Evolutionary conservation across 2,797 vertebrate species (phyloP).

Genomic region (Nothura maculosa): DNA sequence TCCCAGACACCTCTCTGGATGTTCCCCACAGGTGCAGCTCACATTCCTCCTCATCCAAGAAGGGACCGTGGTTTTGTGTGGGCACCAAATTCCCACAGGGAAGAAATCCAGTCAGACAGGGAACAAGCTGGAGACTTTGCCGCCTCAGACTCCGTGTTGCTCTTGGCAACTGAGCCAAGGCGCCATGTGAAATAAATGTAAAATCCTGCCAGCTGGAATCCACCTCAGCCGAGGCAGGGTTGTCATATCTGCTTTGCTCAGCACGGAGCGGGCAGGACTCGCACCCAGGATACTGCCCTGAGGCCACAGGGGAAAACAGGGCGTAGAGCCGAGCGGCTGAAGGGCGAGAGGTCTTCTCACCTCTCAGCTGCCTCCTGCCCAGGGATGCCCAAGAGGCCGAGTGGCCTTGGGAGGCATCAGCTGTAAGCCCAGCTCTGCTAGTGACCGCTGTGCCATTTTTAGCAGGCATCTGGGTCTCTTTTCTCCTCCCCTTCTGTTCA

Average conservation of each 20-base stretch:
- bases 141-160: neutral
- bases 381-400: accelerated
- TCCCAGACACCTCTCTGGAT: neutral
- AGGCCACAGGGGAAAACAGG: neutral
- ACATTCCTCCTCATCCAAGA: neutral
- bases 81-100: neutral
- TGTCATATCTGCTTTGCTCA: neutral
- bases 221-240: neutral
- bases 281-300: neutral
- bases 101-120: neutral
- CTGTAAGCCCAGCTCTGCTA: neutral
- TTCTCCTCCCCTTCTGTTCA: neutral
- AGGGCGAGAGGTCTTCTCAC: neutral
- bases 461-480: neutral
- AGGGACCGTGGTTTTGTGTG: neutral
- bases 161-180: neutral
- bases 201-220: neutral
- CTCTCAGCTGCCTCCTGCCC: neutral
- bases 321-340: neutral
- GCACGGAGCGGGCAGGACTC: neutral
- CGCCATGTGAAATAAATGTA: accelerated
- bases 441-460: neutral
- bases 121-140: accelerated
- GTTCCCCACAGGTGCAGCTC: neutral
- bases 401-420: neutral